Base-by-base conservation (phyloP, 2,113 vertebrate genomes). In the Chaetodon auriga region DNA sequence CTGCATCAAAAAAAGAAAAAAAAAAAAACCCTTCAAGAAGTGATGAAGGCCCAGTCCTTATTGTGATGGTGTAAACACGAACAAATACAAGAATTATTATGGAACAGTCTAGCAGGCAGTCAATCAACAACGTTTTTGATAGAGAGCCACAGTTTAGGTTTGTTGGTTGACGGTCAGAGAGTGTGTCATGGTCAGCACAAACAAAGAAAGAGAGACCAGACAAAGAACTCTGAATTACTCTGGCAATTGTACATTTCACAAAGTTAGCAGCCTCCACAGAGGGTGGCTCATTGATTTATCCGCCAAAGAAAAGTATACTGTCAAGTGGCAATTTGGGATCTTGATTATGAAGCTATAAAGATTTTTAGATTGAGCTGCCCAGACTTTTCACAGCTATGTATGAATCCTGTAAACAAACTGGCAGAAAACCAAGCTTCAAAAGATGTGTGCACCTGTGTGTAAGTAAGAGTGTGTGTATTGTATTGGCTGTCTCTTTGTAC, bases 281-380 rank as follows among this genome's bases (percentile, higher is more conserved):
- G 30, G 74, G 48, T 36, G n/a, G 41, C 19, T 65, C 43, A 63
- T 5, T 19, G 41, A 69, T 63, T 23, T 18, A 35, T 60, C 73
- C 53, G 65, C 36, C 30, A 61, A 46, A 41, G 11, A 68, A 21
- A 6, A 36, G 41, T 3, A 1, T 25, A 51, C 21, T 1, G 1
- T 75, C 49, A 57, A 23, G 4, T 51, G 11, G 54, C 48, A 68
- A 74, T 51, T 63, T 63, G 58, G 63, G 69, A 46, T 7, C 45
- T 41, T 46, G 43, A 36, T 65, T 25, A 75, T 55, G 19, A 63
- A 60, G 38, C 23, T 72, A 5, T 6, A 60, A 21, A 23, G 35
- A 70, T 19, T 46, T 53, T 60, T 30, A 23, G 57, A 65, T 7
- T 7, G 18, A 69, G 18, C 41, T 80, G 48, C 19, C 35, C 18